Percentiles rank a stretch among this genome's conserved stretches.
phyloP scores from a whole-genome alignment of 1,140 invertebrate genomes.

The Alviniconcha marisindica region DNA sequence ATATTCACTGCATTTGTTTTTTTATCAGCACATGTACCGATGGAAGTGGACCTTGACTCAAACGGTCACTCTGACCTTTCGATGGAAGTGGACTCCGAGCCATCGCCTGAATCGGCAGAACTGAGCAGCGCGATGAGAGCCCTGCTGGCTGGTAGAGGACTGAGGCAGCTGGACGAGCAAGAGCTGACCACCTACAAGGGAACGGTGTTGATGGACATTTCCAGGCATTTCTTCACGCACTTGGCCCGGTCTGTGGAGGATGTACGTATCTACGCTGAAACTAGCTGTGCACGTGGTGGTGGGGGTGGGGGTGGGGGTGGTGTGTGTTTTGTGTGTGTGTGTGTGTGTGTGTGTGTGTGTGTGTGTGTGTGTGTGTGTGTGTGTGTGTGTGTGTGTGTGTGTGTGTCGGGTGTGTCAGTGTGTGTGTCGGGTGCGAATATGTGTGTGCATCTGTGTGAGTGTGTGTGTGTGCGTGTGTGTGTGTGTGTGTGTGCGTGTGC shows the following conservation, averaged over 20 bases:
- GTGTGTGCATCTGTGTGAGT: slow-evolving; percentile 8
- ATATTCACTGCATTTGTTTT: too few species aligned
- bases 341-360: slow-evolving; percentile 15
- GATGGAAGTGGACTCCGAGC: slow-evolving; percentile 15
- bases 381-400: slow-evolving; percentile 26
- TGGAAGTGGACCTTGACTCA: not conserved
- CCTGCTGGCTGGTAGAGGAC: not conserved
- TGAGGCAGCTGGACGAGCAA: not conserved
- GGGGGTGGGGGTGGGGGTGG: not conserved
- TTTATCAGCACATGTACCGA: not conserved
- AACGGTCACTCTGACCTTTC: not conserved
- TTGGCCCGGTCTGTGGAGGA: not conserved
- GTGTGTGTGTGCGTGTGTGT: slow-evolving; percentile 10
- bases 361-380: slow-evolving; percentile 36
- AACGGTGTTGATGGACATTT: not conserved
- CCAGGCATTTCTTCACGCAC: not conserved
- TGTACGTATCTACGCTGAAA: too few species aligned
- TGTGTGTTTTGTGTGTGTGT: not conserved
- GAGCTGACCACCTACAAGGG: not conserved
- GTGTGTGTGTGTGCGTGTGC: slow-evolving; percentile 35
- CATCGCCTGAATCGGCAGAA: not conserved
- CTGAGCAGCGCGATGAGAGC: too few species aligned
- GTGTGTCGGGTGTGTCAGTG: not conserved
- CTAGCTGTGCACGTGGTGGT: not conserved
- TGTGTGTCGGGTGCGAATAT: not conserved